Conservation (phyloP, 2,797 vertebrate species). For the Xyrichtys novacula region DNA sequence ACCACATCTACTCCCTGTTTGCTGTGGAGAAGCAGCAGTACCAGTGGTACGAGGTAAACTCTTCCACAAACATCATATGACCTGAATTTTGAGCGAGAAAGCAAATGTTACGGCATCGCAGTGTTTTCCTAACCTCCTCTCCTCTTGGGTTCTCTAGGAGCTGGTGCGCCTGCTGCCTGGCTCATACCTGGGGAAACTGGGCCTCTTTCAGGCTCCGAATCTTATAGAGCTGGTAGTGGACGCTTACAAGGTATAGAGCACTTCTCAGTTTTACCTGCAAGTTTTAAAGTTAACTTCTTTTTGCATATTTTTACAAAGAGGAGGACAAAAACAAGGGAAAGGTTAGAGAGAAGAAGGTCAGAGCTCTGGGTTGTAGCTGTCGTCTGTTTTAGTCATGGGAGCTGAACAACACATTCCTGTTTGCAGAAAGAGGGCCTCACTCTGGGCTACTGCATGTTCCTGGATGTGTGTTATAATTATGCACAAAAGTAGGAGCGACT, state of each 20-base stretch:
- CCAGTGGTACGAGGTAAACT: slow-evolving; percentile 97
- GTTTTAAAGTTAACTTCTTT: neutral
- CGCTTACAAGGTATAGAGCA: slow-evolving; percentile 91
- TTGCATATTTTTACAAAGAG: slow-evolving; percentile 25
- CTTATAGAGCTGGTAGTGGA: slow-evolving; percentile 94
- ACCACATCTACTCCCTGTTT: slow-evolving; percentile 95
- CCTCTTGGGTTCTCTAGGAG: slow-evolving; percentile 79
- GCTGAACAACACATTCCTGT: slow-evolving; percentile 26
- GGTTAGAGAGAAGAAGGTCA: slow-evolving; percentile 23
- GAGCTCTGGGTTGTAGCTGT: slow-evolving; percentile 15
- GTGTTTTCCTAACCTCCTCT: neutral
- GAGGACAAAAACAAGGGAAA: slow-evolving; percentile 6
- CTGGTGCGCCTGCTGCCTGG: slow-evolving; percentile 92
- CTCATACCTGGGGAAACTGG: slow-evolving; percentile 90
- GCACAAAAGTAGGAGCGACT: neutral
- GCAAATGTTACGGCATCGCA: neutral
- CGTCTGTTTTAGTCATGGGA: slow-evolving; percentile 21
- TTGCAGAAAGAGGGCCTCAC: neutral
- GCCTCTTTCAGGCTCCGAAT: slow-evolving; percentile 91
- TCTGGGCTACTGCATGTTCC: neutral
- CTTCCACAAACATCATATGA: slow-evolving; percentile 1
- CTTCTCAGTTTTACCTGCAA: neutral
- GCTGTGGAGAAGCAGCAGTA: slow-evolving; percentile 94
- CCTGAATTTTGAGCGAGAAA: neutral
- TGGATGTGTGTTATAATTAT: neutral